Evolutionary conservation across 2,888 invertebrate species (phyloP), one percentile per base, ranked within the genome.

Genomic region (Geotrupes spiniger): DNA sequence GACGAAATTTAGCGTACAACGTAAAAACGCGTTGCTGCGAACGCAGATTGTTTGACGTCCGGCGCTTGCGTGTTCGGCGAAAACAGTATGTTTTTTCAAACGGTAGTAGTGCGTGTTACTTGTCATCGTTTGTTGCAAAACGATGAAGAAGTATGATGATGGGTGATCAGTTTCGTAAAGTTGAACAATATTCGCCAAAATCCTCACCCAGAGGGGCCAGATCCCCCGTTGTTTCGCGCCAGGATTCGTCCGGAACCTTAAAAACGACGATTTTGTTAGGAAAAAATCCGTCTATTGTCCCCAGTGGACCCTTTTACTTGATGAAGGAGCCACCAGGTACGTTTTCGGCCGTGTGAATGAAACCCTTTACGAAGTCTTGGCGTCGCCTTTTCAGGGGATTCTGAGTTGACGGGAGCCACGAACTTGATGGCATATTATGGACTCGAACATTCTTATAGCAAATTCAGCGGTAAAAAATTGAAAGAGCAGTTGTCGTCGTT

Each of bases 351-450:
- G 54, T 49, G 37, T 45, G 27, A 45, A 29, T 28, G 17, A 26
- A 31, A 31, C 25, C 6, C 36, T 17, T 44, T 39, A 8, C 33
- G 28, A 26, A 27, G n/a, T n/a, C n/a, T 21, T 21, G 21, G 21
- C 6, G 6, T 21, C 4, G 6, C 21, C 14, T 14, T 31, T 42
- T 15, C 71, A 90, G 92, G 83, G 74, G 89, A 91, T 78, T 90
- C 90, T 72, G 93, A 94, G 75, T 76, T 94, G 62, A 97, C 96
- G 53, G 97, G 97, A 56, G 93, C 95, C 65, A 94, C 90, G 61
- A 97, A 97, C 80, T 85, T 97, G 74, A 95, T 97, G 92, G 88
- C 89, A 68, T 88, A 92, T 78, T 91, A 97, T 84, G 92, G 92
- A 59, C 80, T 97, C 56, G 96, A 97, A 76, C 95, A 97, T 76